Evolutionary conservation across 2,888 invertebrate species (phyloP), one percentile per base, ranked within the genome.

Genomic region (Sarcophaga caerulescens): DNA sequence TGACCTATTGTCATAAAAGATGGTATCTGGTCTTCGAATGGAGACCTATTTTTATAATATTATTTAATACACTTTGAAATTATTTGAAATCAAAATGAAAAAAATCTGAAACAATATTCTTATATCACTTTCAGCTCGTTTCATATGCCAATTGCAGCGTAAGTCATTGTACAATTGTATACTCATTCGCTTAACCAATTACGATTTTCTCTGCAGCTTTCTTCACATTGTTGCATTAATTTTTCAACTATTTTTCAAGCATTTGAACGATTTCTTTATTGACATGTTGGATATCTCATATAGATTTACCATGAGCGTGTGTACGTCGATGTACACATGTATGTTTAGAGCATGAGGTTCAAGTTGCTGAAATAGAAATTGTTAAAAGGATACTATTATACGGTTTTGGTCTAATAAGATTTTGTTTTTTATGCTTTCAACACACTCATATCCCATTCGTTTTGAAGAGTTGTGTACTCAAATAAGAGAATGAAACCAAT

Each of bases 401-500:
- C 57, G 73, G 35, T 81, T 77, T 68, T 73, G 62, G 52, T 66
- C 44, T 76, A 79, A 79, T 63, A 70, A 59, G 57, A 74, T 73
- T 78, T 44, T 5, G 19, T 57, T 57, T 52, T 52, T 52, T 52
- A 14, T 52, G 17, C 17, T 52, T 35, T 8, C 59, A 59, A 59
- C 35, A 35, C 59, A 59, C 17, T 59, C 59, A 59, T 59, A n/a
- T 35, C 17, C 17, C 59, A 59, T n/a, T 5, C 17, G n/a, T 59
- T n/a, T 59, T n/a, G 17, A 59, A 59, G n/a, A 17, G n/a, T 11
- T 76, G 62, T 62, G 47, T 19, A 75, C 19, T 62, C 19, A 63
- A 62, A 44, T n/a, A 11, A 35, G 35, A 10, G 35, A 35, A 35
- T 35, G 35, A 35, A 35, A 35, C 35, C 25, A 57, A 45, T 59